Evolutionary conservation across 2,888 invertebrate species (phyloP), one percentile per base, ranked within the genome.

Genomic region (Xiphydria camelus): DNA sequence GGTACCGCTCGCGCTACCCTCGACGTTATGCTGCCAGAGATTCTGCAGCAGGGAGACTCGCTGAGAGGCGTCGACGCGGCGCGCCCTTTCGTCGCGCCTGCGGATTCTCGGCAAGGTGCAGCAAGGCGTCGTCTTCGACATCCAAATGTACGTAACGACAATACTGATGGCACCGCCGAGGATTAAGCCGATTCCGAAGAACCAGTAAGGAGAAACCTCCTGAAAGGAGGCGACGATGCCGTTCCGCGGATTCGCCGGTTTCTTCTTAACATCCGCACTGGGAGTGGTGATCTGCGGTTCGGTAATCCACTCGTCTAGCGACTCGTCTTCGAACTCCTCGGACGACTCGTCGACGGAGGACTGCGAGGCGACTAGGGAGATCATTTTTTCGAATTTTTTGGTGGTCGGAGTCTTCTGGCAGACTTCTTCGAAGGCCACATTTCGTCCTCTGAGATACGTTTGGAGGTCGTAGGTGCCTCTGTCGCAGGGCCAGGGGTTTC

Each of bases 401-500:
- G 50, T 33, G 1, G 26, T 31, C 4, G 6, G 22, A 4, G 31
- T 2, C 21, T 34, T 34, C 49, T 49, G 34, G 14, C 68, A 68
- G 4, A 68, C 17, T 19, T 19, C 20, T 10, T 53, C 46, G 31
- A 49, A 55, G 2, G 42, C 22, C 3, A 73, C 51, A 6, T 45
- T 45, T 2, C 35, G 47, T 3, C 5, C 20, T 3, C 22, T 47
- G 3, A 73, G 41, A 31, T 66, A 61, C 1, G 45, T 18, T 20
- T 62, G 58, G 4, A 74, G 43, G 3, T 62, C 49, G 14, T 39
- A 31, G 49, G 64, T 63, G 4, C 49, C 20, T 3, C 45, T 48
- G 39, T 70, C 57, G 53, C 74, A 74, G 4, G 55, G 53, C 70
- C 70, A 74, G 1, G 59, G 62, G 49, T 74, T 74, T 37, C 74